Conservation (phyloP, 2,113 vertebrate species). For the Malurus melanocephalus region DNA sequence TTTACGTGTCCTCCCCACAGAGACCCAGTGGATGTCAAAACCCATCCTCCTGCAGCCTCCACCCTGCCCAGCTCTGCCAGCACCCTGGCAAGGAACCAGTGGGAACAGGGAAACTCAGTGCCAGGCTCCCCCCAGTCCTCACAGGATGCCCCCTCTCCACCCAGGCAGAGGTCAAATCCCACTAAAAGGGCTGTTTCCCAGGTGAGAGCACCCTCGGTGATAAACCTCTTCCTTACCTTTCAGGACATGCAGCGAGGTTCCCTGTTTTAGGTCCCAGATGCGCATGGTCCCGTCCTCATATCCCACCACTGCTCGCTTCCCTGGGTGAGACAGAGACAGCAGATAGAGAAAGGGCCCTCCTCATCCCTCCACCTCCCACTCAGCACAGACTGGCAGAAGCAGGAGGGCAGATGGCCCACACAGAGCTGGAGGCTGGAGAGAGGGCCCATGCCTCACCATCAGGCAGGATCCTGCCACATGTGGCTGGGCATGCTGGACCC, state of each 20-base stretch:
- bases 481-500: slow-evolving; percentile 87
- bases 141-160: not conserved
- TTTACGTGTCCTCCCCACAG: accelerated
- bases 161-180: not conserved
- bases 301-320: slow-evolving; percentile 88
- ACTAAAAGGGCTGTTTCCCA: not conserved
- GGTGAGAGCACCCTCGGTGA: not conserved
- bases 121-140: not conserved
- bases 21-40: not conserved
- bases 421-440: not conserved
- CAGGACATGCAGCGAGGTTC: slow-evolving; percentile 80
- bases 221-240: slow-evolving; percentile 78
- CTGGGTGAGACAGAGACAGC: slow-evolving; percentile 56
- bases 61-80: not conserved
- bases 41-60: not conserved
- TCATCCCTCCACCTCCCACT: not conserved
- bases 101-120: not conserved
- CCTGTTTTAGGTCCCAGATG: slow-evolving; percentile 94
- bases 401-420: not conserved
- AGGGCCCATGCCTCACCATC: slow-evolving; percentile 77
- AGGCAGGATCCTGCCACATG: slow-evolving; percentile 87
- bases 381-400: not conserved
- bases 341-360: not conserved
- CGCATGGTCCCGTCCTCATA: slow-evolving; percentile 91
- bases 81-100: accelerated